Evolutionary conservation across 1,140 invertebrate genomes (phyloP).

Genomic region (Drosophila trapezifrons): DNA sequence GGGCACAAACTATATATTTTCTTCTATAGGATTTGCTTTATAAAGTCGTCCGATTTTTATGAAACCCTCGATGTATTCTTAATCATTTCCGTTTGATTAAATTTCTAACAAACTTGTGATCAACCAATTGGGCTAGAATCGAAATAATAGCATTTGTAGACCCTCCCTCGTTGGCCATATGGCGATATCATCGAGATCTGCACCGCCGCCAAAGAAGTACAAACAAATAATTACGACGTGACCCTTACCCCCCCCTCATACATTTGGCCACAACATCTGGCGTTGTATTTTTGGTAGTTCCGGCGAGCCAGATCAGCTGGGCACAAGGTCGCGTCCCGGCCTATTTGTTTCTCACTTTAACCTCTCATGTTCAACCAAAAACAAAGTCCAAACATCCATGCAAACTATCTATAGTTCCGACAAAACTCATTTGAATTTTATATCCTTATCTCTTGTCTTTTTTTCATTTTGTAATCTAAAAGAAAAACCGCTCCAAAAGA

Average conservation of each 20-base stretch:
- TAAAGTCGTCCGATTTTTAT: too few relatives aligned
- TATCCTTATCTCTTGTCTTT: too few relatives aligned
- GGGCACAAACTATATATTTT: too few relatives aligned
- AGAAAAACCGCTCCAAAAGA: too few relatives aligned
- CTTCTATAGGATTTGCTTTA: too few relatives aligned
- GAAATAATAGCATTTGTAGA: neutral
- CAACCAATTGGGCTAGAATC: slow-evolving; percentile 2
- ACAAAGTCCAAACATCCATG: neutral
- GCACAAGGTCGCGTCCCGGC: neutral
- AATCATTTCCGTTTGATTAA: neutral
- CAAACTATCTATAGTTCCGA: too few relatives aligned
- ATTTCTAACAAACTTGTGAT: neutral
- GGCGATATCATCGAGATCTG: slow-evolving; percentile 23
- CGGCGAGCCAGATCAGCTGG: slow-evolving; percentile 4
- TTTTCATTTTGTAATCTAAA: too few relatives aligned
- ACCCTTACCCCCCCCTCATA: neutral
- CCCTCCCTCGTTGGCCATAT: slow-evolving; percentile 8
- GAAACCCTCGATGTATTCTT: too few relatives aligned
- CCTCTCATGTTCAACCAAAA: neutral
- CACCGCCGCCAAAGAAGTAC: slow-evolving; percentile 31
- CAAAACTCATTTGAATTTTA: too few relatives aligned
- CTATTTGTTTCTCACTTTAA: neutral
- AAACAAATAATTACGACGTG: slow-evolving; percentile 35
- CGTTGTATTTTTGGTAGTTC: slow-evolving; percentile 2
- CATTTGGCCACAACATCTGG: slow-evolving; percentile 28